Evolutionary conservation across 2,888 invertebrate species (phyloP).

Genomic region (Anodontia alba): DNA sequence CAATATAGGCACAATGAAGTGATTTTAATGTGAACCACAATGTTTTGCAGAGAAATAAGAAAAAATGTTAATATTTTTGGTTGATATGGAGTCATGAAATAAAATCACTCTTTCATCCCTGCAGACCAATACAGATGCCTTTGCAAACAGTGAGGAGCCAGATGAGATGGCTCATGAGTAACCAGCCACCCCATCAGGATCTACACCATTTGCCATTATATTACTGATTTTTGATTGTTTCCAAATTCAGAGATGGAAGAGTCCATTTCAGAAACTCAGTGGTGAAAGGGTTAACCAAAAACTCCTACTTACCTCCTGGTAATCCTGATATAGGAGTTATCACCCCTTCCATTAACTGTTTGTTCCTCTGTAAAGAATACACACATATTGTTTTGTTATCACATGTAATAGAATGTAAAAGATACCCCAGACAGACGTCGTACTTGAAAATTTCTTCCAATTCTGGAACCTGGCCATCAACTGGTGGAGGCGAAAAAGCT

Average conservation of each 20-base stretch:
- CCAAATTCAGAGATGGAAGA: too few species aligned
- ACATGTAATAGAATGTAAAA: slow-evolving; percentile 56
- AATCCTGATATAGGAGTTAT: slow-evolving; percentile 75
- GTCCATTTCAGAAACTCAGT: too few species aligned
- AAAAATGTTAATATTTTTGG: too few species aligned
- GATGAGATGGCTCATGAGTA: too few species aligned
- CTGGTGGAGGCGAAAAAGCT: slow-evolving; percentile 2
- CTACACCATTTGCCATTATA: not conserved
- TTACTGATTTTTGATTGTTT: too few species aligned
- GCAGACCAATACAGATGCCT: not conserved
- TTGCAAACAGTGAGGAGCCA: not conserved
- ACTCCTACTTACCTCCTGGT: slow-evolving; percentile 59
- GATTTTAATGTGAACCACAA: too few species aligned
- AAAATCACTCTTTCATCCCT: too few species aligned
- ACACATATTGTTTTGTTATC: slow-evolving; percentile 63
- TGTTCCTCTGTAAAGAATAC: slow-evolving; percentile 89
- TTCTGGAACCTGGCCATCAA: slow-evolving; percentile 29
- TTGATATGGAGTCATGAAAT: too few species aligned
- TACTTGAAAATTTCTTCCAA: slow-evolving; percentile 44
- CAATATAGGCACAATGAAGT: too few species aligned
- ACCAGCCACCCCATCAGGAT: not conserved
- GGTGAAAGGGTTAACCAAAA: too few species aligned
- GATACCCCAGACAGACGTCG: slow-evolving; percentile 56
- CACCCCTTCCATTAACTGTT: slow-evolving; percentile 91
- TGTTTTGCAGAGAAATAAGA: too few species aligned